Evolutionary conservation across 2,113 vertebrate species (phyloP).

Genomic region (Scophthalmus maximus): DNA sequence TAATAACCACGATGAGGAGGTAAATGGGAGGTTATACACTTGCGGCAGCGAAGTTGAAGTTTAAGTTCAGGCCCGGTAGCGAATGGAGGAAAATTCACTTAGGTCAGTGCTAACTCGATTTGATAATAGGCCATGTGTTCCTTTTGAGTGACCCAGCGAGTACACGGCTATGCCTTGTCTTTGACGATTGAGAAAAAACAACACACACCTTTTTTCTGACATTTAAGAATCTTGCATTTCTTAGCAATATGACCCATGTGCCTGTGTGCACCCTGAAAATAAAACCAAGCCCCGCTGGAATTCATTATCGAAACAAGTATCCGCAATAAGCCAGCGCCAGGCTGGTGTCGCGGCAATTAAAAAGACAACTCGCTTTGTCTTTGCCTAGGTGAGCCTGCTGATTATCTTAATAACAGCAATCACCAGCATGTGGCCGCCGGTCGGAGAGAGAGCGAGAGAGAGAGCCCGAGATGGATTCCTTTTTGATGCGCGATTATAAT

Average conservation of each 20-base stretch:
- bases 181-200: neutral
- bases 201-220: too few species aligned
- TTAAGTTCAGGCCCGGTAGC: constrained; percentile 12
- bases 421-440: constrained; percentile 60
- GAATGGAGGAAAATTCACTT: constrained; percentile 30
- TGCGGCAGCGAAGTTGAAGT: neutral
- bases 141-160: constrained; percentile 15
- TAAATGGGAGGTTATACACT: neutral
- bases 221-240: neutral
- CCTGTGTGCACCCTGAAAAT: neutral
- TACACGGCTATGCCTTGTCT: constrained; percentile 20
- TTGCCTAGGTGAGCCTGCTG: constrained; percentile 59
- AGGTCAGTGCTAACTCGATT: constrained; percentile 49
- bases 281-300: neutral
- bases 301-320: constrained; percentile 3
- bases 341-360: constrained; percentile 38
- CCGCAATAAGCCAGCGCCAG: neutral
- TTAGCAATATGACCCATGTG: neutral
- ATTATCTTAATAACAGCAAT: constrained; percentile 65
- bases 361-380: constrained; percentile 30
- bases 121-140: constrained; percentile 60
- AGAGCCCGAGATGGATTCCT: constrained; percentile 22
- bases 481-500: constrained; percentile 45
- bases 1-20: neutral
- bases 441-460: constrained; percentile 45